Evolutionary conservation across 2,113 vertebrate genomes (phyloP).

Genomic region (Dasyornis broadbenti): DNA sequence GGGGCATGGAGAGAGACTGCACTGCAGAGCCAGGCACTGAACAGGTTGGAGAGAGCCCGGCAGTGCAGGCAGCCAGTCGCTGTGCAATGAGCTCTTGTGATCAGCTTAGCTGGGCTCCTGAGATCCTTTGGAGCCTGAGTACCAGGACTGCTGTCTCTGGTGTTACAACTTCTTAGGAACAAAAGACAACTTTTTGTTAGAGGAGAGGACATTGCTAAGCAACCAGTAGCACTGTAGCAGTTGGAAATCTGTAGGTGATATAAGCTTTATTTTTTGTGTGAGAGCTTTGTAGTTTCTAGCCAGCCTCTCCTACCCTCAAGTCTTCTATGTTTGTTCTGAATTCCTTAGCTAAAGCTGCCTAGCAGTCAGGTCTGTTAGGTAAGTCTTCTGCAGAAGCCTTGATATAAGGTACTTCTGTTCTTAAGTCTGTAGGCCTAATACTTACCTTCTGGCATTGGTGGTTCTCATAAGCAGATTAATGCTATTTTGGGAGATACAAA

Average conservation of each 20-base stretch:
- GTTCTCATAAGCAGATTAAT: neutral
- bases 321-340: neutral
- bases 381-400: neutral
- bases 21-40: neutral
- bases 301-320: neutral
- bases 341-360: neutral
- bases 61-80: rapidly evolving
- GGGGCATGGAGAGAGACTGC: rapidly evolving
- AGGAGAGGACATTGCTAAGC: neutral
- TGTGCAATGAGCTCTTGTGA: neutral
- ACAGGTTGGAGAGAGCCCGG: rapidly evolving
- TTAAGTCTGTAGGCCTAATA: neutral
- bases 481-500: neutral
- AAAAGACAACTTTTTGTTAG: neutral
- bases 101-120: neutral
- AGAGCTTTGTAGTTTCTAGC: neutral
- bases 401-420: neutral
- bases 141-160: neutral
- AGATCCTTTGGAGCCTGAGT: neutral
- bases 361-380: neutral
- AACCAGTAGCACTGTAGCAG: neutral
- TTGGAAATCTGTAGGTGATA: neutral
- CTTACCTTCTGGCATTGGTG: neutral
- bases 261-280: neutral
- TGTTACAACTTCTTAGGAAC: neutral